A percentile compares a stretch with the other conserved stretches of the same genome.
phyloP scores from a whole-genome alignment of 2,797 vertebrate genomes.

The Odontamblyopus rebecca region DNA sequence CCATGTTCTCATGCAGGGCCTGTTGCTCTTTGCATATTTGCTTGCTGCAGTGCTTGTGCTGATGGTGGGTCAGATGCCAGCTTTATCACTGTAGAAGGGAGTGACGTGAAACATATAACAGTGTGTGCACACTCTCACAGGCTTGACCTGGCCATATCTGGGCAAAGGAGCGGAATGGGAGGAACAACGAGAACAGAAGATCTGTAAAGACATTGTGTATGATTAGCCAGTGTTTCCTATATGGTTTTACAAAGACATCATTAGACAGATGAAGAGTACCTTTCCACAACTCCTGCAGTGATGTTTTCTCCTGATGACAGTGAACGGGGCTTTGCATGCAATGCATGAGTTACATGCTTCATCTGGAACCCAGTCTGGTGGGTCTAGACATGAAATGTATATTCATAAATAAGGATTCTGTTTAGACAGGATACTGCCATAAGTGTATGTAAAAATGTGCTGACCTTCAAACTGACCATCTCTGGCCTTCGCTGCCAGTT shows the following conservation, averaged over 20 bases:
- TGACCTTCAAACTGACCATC: conserved; percentile 95
- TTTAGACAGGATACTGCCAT: conserved; percentile 6
- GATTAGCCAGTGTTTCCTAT: not conserved
- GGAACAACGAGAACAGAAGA: conserved; percentile 98
- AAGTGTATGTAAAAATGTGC: conserved; percentile 26
- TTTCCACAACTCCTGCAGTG: conserved; percentile 98
- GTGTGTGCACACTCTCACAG: conserved; percentile 96
- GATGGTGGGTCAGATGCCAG: conserved; percentile 62
- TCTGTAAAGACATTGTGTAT: conserved; percentile 77
- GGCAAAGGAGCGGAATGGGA: conserved; percentile 95
- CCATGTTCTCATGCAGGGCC: conserved; percentile 27
- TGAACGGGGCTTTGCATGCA: conserved; percentile 95
- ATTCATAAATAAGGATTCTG: not conserved
- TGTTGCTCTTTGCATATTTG: conserved; percentile 55
- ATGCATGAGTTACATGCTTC: conserved; percentile 93
- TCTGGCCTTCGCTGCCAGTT: conserved; percentile 89
- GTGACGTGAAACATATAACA: conserved; percentile 99
- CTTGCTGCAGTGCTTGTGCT: conserved; percentile 23
- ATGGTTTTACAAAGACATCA: not conserved
- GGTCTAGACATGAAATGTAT: conserved; percentile 76
- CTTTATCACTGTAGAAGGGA: conserved; percentile 93
- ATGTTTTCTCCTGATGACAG: conserved; percentile 96
- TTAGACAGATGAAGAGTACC: conserved; percentile 67
- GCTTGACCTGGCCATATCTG: conserved; percentile 95
- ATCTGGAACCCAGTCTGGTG: conserved; percentile 97